phyloP scores from a whole-genome alignment of 1,140 invertebrate genomes.

The Pectinophora gossypiella region DNA sequence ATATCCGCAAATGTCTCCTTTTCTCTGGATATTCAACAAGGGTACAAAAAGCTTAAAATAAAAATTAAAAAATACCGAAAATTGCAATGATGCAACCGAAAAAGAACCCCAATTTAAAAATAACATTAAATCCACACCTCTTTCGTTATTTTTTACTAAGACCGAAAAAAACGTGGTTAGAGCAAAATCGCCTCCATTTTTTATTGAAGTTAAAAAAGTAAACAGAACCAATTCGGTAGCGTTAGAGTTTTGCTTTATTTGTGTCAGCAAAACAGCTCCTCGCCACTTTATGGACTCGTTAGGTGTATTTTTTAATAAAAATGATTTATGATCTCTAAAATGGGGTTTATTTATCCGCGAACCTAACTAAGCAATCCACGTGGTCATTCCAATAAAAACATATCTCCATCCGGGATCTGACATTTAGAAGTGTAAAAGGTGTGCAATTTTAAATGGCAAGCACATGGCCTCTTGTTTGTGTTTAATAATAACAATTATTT shows the following conservation, averaged over 20 bases:
- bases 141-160: not conserved
- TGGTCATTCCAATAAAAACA: too few species aligned
- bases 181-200: slow-evolving; percentile 35
- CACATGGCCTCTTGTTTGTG: too few species aligned
- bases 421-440: too few species aligned
- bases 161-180: not conserved
- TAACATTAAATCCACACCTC: not conserved
- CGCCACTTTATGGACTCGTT: slow-evolving; percentile 41
- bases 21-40: too few species aligned
- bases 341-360: slow-evolving; percentile 12
- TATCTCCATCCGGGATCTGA: too few species aligned
- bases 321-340: slow-evolving; percentile 40
- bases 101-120: not conserved
- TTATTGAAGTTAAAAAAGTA: slow-evolving; percentile 32
- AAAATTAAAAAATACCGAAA: too few species aligned
- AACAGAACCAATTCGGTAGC: slow-evolving; percentile 47
- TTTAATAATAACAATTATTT: too few species aligned
- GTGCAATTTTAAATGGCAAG: too few species aligned
- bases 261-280: slow-evolving; percentile 28
- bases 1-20: too few species aligned
- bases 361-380: slow-evolving; percentile 12
- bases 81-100: not conserved
- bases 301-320: slow-evolving; percentile 37
- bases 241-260: slow-evolving; percentile 45
- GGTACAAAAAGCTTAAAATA: too few species aligned